Evolutionary conservation across 2,113 vertebrate genomes (phyloP), one percentile per base, ranked within the genome.

Genomic region (Danionella cerebrum): DNA sequence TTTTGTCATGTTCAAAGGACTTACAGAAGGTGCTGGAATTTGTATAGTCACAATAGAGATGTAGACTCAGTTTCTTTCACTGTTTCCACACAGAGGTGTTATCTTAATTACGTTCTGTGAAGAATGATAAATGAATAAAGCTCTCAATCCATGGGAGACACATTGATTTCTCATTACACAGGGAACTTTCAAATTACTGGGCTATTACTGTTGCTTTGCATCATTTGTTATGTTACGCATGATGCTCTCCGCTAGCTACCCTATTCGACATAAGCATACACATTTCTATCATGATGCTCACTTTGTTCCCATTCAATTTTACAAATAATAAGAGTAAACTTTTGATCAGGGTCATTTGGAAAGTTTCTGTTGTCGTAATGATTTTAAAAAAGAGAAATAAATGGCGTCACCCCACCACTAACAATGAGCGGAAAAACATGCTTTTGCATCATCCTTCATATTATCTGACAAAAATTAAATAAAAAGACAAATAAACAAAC

Each of bases 111-210:
- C 67, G 76, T 53, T 29, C 50, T 29, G 58, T 62, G 65, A 73
- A 41, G 52, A 59, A 50, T 81, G 78, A 84, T 78, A 33, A 59
- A 88, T 76, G 67, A 76, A 53, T 52, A 53, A 3, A 51, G 19
- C 70, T 53, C 45, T 22, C 63, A 69, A 67, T 80, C 75, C 42
- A 16, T 67, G 65, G 69, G 67, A 80, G 72, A 79, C 66, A 7
- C 73, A 84, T 83, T 71, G 83, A 85, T 83, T 84, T 78, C 71
- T 68, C 79, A 81, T 84, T 80, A 77, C 71, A 70, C 47, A 47
- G 65, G 67, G 52, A 48, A 25, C 50, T 59, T 59, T 71, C 73
- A 71, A 70, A 78, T 75, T 51, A 59, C 59, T 18, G 13, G 68
- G 63, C 69, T 70, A 39, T 81, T 73, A 73, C 36, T n/a, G 55